These are phyloP conservation scores for Theonella swinhoei DNA, from an alignment of 37 sponge, comb jelly and placozoan genomes.

Conservation along the genomic window DNA sequence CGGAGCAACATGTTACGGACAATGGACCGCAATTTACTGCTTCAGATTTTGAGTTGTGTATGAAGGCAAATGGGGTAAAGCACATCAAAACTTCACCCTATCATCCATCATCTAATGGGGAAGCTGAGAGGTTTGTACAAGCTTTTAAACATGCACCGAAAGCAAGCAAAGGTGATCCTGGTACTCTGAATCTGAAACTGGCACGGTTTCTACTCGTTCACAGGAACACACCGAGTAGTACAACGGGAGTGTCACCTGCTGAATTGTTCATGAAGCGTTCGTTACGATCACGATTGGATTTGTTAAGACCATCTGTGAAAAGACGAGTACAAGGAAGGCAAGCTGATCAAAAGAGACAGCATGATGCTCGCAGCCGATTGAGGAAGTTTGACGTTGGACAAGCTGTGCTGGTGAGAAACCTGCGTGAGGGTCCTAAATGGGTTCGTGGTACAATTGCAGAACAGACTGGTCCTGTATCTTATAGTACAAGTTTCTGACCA, in stretches of 20 bases:
- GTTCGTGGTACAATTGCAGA: not conserved
- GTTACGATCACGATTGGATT: not conserved
- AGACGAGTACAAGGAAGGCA: not conserved
- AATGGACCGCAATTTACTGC: constrained; percentile 21
- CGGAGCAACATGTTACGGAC: constrained; percentile 12
- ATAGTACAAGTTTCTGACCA: not conserved
- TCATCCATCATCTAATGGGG: constrained; percentile 19
- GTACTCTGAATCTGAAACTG: constrained; percentile 1
- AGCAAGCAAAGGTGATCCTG: not conserved
- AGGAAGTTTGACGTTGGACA: constrained; percentile 1
- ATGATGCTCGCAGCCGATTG: not conserved
- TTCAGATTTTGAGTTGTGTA: constrained; percentile 2
- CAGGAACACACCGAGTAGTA: not conserved
- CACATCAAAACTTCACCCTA: constrained; percentile 14
- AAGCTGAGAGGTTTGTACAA: constrained; percentile 18
- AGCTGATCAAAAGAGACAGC: constrained; percentile 1
- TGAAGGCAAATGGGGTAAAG: not conserved
- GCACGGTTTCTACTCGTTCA: not conserved
- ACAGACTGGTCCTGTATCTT: constrained; percentile 3
- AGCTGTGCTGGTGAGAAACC: constrained; percentile 2
- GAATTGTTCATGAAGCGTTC: constrained; percentile 1
- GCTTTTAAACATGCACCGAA: constrained; percentile 4
- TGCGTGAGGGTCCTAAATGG: constrained; percentile 2
- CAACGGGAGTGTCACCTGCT: not conserved
- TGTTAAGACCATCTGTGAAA: not conserved